These are phyloP conservation scores for Aleiodes leptofemur DNA, from an alignment of 2,888 invertebrate genomes.

Conservation along the genomic window DNA sequence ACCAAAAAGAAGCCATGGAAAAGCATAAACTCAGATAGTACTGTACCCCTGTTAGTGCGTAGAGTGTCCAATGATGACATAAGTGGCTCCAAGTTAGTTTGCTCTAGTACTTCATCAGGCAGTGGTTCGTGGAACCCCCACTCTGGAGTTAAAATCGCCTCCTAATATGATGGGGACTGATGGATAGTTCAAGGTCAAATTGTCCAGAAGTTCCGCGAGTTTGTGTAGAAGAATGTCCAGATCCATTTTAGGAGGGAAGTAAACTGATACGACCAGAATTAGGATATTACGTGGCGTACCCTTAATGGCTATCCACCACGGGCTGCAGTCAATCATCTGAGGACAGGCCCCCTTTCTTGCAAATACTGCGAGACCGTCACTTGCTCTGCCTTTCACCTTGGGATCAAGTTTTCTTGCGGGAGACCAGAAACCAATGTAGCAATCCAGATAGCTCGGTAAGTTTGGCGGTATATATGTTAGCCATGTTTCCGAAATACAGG, in stretches of 20 bases:
- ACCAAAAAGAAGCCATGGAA: no score
- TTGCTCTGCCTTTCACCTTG: constrained; percentile 10
- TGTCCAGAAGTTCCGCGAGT: not conserved
- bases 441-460: not conserved
- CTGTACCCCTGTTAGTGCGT: not conserved
- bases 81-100: not conserved
- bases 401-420: not conserved
- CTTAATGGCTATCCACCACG: not conserved
- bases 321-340: not conserved
- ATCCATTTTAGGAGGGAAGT: not conserved
- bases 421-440: not conserved
- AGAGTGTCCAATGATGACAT: not conserved
- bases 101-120: not conserved
- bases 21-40: no score
- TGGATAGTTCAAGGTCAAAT: not conserved
- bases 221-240: not conserved
- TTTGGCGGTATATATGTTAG: not conserved
- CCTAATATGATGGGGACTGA: not conserved
- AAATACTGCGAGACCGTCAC: not conserved
- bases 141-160: constrained; percentile 19
- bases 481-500: constrained; percentile 3
- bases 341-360: no score
- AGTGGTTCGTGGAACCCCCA: not conserved
- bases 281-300: not conserved
- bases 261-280: not conserved